phyloP scores from a whole-genome alignment of 2,113 vertebrate species.

The Vombatus ursinus region DNA sequence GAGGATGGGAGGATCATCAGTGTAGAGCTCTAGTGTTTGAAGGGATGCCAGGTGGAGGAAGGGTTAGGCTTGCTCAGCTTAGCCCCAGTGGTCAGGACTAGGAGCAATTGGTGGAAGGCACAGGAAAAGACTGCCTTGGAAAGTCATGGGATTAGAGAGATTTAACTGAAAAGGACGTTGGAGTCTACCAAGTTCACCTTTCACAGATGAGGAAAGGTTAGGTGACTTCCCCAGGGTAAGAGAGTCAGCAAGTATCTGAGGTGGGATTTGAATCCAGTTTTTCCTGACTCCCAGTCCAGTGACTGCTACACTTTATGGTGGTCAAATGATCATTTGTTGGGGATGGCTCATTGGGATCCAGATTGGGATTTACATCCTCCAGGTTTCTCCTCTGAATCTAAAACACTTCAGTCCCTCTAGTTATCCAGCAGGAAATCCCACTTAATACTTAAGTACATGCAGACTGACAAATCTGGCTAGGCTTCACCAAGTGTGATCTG shows the following conservation, averaged over 20 bases:
- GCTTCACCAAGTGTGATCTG: background rate
- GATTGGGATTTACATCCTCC: background rate
- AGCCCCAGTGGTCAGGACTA: background rate
- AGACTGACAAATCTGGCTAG: background rate
- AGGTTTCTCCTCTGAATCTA: background rate
- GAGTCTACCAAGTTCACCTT: background rate
- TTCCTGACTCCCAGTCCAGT: background rate
- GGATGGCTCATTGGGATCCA: background rate
- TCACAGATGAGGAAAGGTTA: background rate
- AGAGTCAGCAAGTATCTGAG: background rate
- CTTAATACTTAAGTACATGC: background rate
- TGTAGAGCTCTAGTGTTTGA: background rate
- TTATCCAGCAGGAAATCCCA: background rate
- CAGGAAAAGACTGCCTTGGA: background rate
- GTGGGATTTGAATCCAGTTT: background rate
- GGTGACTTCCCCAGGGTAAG: no score
- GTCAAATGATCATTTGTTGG: background rate
- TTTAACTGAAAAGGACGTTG: fast-evolving
- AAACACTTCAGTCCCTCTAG: background rate
- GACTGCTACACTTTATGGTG: background rate
- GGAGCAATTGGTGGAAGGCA: background rate
- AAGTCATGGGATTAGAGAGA: background rate
- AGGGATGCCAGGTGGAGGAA: background rate
- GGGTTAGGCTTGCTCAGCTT: background rate
- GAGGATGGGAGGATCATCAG: background rate